Evolutionary conservation across 2,888 invertebrate genomes (phyloP).

Genomic region (Apeira syringaria): DNA sequence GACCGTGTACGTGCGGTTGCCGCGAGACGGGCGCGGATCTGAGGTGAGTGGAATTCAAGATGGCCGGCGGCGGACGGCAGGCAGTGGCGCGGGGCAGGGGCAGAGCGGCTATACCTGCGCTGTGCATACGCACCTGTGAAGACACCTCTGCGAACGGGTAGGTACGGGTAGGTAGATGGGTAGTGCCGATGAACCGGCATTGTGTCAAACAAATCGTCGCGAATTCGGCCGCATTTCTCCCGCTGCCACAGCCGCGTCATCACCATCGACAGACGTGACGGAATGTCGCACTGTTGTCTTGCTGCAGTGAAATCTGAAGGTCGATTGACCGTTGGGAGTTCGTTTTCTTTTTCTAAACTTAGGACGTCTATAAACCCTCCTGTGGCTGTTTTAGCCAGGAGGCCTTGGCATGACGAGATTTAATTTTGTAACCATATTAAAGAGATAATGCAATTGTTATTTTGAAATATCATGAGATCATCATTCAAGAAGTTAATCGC

Average conservation of each 20-base stretch:
- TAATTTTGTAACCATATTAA: slow-evolving; percentile 5
- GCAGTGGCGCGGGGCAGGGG: slow-evolving; percentile 35
- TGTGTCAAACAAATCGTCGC: slow-evolving; percentile 77
- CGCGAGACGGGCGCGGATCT: slow-evolving; percentile 76
- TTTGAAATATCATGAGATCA: slow-evolving; percentile 17
- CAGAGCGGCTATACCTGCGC: slow-evolving; percentile 61
- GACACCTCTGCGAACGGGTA: slow-evolving; percentile 50
- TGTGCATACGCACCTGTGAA: slow-evolving; percentile 76
- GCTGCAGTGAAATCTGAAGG: slow-evolving; percentile 75
- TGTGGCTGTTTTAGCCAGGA: slow-evolving; percentile 1
- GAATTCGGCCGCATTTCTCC: slow-evolving; percentile 79
- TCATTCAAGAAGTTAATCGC: slow-evolving; percentile 23
- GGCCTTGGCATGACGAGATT: slow-evolving; percentile 27
- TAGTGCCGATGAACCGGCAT: slow-evolving; percentile 75
- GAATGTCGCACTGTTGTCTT: slow-evolving; percentile 68
- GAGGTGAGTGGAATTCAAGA: slow-evolving; percentile 81
- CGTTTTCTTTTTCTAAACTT: slow-evolving; percentile 41
- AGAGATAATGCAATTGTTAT: slow-evolving; percentile 2
- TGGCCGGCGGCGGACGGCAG: slow-evolving; percentile 52
- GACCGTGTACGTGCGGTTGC: slow-evolving; percentile 59
- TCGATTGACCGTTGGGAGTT: slow-evolving; percentile 54
- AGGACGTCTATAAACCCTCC: slow-evolving; percentile 5
- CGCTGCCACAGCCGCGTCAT: slow-evolving; percentile 23
- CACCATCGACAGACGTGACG: slow-evolving; percentile 58
- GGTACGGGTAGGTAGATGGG: slow-evolving; percentile 34